Percentiles rank a stretch among this genome's conserved stretches.
phyloP scores from a whole-genome alignment of 1,140 invertebrate species.

The Manduca sexta region DNA sequence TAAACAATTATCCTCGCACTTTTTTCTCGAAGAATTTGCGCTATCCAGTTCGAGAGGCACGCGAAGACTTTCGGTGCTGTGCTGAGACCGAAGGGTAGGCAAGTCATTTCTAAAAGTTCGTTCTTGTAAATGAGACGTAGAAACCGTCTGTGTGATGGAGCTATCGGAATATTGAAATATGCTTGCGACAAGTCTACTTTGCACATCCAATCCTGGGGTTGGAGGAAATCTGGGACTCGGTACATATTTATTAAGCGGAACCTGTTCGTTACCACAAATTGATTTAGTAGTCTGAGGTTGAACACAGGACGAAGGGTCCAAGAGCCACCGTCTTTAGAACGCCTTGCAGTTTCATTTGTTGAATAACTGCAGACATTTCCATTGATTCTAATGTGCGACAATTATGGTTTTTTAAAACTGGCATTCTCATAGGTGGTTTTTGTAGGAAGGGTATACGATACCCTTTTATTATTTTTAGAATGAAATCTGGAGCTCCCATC shows the following conservation, averaged over 20 bases:
- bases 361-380: too few relatives aligned
- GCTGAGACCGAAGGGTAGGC: conserved; percentile 28
- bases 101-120: conserved; percentile 31
- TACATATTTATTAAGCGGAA: too few relatives aligned
- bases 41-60: conserved; percentile 20
- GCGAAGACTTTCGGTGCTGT: conserved; percentile 21
- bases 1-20: conserved; percentile 30
- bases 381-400: conserved; percentile 6
- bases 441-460: conserved; percentile 24
- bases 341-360: too few relatives aligned
- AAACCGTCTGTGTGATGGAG: too few relatives aligned
- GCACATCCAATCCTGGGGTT: too few relatives aligned
- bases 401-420: conserved; percentile 2
- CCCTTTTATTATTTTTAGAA: conserved; percentile 23
- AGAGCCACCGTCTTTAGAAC: too few relatives aligned
- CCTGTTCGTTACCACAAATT: too few relatives aligned
- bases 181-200: too few relatives aligned
- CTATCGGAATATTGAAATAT: too few relatives aligned
- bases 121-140: conserved; percentile 6
- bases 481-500: conserved; percentile 15
- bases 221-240: too few relatives aligned
- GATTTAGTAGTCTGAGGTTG: too few relatives aligned
- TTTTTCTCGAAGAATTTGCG: conserved; percentile 21
- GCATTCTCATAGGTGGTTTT: conserved; percentile 16
- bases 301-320: too few relatives aligned